Evolutionary conservation across 1,140 invertebrate genomes (phyloP), one percentile per base, ranked within the genome.

Genomic region (Parapsyche elsis): DNA sequence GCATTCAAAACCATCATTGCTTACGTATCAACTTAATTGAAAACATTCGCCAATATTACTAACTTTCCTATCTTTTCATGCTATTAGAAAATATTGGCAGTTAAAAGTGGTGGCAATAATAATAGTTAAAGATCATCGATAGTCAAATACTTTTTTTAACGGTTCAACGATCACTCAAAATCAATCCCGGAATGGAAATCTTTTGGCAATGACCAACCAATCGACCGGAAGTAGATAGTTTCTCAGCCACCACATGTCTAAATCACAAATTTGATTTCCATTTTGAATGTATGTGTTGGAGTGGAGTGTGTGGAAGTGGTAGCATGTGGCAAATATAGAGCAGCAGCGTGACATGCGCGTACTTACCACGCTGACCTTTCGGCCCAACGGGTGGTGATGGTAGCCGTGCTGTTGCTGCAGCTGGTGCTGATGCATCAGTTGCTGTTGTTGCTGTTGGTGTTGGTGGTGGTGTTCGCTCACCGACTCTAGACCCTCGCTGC

Each of bases 291-390:
- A 38, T 38, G 30, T 5, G 16, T 12, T 5, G 49, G 12, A 14
- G 16, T 16, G 49, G 49, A 53, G 67, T 45, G 16, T 57, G 23
- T 67, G 64, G 64, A 26, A 67, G 64, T 24, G 21, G 16, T 44
- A 76, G 70, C 70, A 61, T 71, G 75, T 81, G 46, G 73, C 45
- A 74, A 67, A 80, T 49, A 30, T 64, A 19, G 67, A 53, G 81
- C 78, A 38, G 85, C 84, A 84, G 84, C 81, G 82, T 76, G 83
- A 82, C 82, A 83, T 83, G 81, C 81, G 85, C 86, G 88, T 90
- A 95, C 94, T 94, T 92, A 95, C 94, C 91, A 94, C 93, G 91
- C 94, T 95, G 90, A 96, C 95, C 94, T 96, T 97, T 89, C 95
- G 92, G 85, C 93, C 91, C 90, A 86, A 89, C 84, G 86, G 84